A percentile compares a stretch with the other conserved stretches of the same genome.
These are phyloP conservation scores for Sphenopsis melanotis DNA, from an alignment of 2,797 vertebrate species.

Conservation along the genomic window DNA sequence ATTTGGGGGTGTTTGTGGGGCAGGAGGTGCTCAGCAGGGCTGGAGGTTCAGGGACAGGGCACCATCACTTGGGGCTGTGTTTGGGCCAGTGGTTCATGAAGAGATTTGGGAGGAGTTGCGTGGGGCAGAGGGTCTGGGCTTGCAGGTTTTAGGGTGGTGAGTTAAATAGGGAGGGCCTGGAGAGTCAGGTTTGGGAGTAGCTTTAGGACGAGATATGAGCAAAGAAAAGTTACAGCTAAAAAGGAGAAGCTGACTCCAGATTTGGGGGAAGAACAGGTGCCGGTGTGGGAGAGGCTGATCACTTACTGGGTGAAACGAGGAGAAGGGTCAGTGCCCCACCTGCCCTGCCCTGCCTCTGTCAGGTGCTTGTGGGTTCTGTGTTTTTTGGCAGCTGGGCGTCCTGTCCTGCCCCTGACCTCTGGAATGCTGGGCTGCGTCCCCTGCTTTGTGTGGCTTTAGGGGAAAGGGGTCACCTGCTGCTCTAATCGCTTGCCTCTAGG, in stretches of 20 bases:
- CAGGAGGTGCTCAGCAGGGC: not conserved
- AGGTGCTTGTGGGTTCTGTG: not conserved
- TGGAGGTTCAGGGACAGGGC: not conserved
- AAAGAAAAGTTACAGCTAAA: accelerated
- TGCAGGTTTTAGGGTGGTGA: not conserved
- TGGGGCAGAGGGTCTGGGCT: not conserved
- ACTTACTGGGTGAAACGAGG: not conserved
- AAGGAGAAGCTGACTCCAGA: not conserved
- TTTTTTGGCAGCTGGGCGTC: not conserved
- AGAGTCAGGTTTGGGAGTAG: no score
- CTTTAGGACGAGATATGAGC: not conserved
- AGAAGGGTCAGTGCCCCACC: not conserved
- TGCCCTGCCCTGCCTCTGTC: not conserved
- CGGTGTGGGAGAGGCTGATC: not conserved
- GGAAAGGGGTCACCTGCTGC: not conserved
- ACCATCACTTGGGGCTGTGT: accelerated
- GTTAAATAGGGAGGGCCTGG: not conserved
- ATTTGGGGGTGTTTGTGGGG: not conserved
- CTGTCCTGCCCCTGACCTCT: not conserved
- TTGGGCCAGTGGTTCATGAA: not conserved
- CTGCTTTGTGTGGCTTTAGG: not conserved
- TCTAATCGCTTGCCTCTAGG: not conserved
- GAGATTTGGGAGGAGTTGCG: not conserved
- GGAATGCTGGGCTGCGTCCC: not conserved
- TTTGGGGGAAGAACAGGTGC: not conserved